Base-by-base conservation (phyloP, 2,888 invertebrate species). In the Acanthacorydalis orientalis region DNA sequence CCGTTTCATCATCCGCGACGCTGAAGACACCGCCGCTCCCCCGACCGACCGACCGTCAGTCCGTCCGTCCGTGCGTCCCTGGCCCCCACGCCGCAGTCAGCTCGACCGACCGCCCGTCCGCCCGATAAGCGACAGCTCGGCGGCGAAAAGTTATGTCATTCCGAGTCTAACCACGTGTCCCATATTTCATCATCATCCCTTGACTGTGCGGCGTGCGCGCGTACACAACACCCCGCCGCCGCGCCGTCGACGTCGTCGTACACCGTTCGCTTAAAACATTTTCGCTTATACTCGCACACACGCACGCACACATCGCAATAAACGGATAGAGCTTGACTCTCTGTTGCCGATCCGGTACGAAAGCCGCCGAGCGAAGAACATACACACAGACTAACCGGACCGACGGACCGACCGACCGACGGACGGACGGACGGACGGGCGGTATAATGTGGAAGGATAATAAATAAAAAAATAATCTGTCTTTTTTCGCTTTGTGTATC, bases 131-230 rank as follows among this genome's bases (percentile, higher is more conserved):
- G 61, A 59, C 58, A 60, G 59, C 61, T 65, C 56, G 57, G 59
- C 65, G 64, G 67, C 69, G 69, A 70, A 68, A 69, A 72, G 69
- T 71, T 74, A 73, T 75, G 75, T 75, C 76, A 75, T 77, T 77
- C 73, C 74, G 72, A 77, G 76, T 77, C 77, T 74, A 73, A 77
- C 77, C 77, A 76, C 77, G 76, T 76, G 77, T 74, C 74, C 75
- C 74, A 77, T 77, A 77, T 77, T 77, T 77, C 77, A 77, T 77
- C 76, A 73, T 75, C 75, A 74, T 71, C 69, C 62, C 68, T 59
- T 31, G 31, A 16, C 39, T 15, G 16, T 15, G 16, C 39, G 23
- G 39, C 43, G 43, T 43, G 31, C 14, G 31, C 43, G 31, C 23
- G 31, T 43, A 32, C 31, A 43, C 32, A 31, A n/a, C 23, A 31